Conservation (phyloP, 2,113 vertebrate species). For the Pterophyllum scalare region DNA sequence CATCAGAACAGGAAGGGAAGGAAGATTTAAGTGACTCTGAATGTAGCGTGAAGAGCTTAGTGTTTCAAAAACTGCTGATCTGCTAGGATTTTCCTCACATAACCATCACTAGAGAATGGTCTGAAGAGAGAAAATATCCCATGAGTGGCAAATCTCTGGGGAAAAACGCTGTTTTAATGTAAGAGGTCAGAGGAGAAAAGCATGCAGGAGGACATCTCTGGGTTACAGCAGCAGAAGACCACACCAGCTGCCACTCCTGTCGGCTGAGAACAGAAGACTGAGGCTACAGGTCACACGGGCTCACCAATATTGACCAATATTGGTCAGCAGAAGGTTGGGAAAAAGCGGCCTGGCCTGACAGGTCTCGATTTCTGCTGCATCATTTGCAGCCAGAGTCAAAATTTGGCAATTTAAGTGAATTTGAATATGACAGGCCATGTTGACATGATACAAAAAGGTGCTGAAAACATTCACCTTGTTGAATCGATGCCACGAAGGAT, state of each 20-base stretch:
- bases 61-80: slow-evolving; percentile 1
- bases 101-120: not conserved
- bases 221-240: not conserved
- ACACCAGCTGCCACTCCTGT: not conserved
- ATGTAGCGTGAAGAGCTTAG: not conserved
- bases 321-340: not conserved
- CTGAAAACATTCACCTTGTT: too few species aligned
- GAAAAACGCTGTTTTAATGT: not conserved
- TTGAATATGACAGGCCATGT: too few species aligned
- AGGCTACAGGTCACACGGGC: not conserved
- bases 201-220: not conserved
- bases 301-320: not conserved
- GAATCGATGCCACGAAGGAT: too few species aligned
- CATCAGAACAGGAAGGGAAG: not conserved
- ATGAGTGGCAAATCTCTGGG: not conserved
- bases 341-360: not conserved
- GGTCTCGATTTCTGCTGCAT: not conserved
- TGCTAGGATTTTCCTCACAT: not conserved
- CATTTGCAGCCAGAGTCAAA: not conserved
- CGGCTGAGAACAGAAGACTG: not conserved
- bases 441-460: too few species aligned
- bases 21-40: not conserved
- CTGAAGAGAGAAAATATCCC: too few species aligned
- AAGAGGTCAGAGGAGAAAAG: not conserved
- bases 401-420: too few species aligned